These are phyloP conservation scores for Hemicentrotus pulcherrimus DNA, from an alignment of 35 echinoderm and acorn worm species.

Conservation along the genomic window DNA sequence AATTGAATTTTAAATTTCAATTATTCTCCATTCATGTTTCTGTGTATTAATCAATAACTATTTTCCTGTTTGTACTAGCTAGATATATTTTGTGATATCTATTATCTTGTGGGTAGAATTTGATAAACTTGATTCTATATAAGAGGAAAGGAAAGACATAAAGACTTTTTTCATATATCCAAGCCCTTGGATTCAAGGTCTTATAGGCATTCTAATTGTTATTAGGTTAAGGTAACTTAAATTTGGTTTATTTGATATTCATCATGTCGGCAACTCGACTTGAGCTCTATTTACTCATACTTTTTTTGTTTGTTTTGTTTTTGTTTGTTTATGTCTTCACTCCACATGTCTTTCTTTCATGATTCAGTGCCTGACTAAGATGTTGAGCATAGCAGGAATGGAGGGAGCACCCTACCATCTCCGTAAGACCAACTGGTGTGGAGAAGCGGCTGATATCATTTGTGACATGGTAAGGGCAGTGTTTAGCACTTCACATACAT, in stretches of 20 bases:
- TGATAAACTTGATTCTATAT: no score
- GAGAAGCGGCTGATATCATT: slow-evolving; percentile 72
- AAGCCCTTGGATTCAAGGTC: no score
- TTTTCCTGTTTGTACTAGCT: no score
- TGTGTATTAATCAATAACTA: no score
- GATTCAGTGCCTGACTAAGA: slow-evolving; percentile 66
- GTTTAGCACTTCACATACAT: neutral
- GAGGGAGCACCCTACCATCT: slow-evolving; percentile 66
- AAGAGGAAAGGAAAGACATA: no score
- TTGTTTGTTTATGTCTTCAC: neutral
- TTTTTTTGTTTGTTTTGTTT: neutral
- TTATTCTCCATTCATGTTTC: no score
- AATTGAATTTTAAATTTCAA: no score
- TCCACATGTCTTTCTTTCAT: neutral
- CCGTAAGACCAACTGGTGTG: slow-evolving; percentile 82
- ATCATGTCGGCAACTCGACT: neutral
- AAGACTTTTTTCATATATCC: no score
- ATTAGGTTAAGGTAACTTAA: no score
- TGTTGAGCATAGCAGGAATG: slow-evolving; percentile 42
- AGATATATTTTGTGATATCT: no score
- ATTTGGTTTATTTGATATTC: neutral
- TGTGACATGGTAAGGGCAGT: slow-evolving; percentile 67
- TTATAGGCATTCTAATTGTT: no score
- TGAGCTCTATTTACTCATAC: neutral
- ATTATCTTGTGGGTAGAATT: no score